Evolutionary conservation across 2,113 vertebrate species (phyloP).

Genomic region (Rhipidura dahli): DNA sequence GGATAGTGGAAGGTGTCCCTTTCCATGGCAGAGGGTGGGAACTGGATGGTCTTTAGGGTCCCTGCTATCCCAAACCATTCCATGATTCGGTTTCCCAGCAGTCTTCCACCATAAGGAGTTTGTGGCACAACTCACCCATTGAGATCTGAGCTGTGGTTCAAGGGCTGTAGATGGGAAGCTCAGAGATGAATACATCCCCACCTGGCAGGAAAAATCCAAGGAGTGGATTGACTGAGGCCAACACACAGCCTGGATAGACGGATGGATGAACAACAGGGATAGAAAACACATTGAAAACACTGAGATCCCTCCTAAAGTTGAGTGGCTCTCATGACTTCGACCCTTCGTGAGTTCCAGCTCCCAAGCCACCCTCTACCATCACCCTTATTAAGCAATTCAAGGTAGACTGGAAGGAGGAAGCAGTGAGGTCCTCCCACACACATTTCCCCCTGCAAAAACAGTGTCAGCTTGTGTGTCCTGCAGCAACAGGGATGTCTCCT

Average conservation of each 20-base stretch:
- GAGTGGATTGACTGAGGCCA: neutral
- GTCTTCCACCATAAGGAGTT: no score
- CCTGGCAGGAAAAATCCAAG: neutral
- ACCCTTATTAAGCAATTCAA: neutral
- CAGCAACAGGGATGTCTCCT: neutral
- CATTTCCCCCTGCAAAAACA: neutral
- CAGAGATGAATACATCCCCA: neutral
- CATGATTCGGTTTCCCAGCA: neutral
- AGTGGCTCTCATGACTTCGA: neutral
- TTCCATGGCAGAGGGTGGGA: neutral
- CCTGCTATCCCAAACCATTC: neutral
- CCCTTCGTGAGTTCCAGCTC: neutral
- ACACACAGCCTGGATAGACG: accelerated
- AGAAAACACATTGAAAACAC: neutral
- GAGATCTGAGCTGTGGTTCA: neutral
- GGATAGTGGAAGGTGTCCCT: neutral
- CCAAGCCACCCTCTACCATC: neutral
- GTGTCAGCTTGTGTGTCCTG: neutral
- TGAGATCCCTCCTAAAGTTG: neutral
- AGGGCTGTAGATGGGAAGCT: neutral
- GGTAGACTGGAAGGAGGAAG: neutral
- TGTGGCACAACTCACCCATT: neutral
- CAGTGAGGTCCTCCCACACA: neutral
- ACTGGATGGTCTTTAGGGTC: neutral
- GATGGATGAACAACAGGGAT: neutral